Conservation (phyloP, 2,888 invertebrate genomes). For the Acanthosepion lycidas region DNA sequence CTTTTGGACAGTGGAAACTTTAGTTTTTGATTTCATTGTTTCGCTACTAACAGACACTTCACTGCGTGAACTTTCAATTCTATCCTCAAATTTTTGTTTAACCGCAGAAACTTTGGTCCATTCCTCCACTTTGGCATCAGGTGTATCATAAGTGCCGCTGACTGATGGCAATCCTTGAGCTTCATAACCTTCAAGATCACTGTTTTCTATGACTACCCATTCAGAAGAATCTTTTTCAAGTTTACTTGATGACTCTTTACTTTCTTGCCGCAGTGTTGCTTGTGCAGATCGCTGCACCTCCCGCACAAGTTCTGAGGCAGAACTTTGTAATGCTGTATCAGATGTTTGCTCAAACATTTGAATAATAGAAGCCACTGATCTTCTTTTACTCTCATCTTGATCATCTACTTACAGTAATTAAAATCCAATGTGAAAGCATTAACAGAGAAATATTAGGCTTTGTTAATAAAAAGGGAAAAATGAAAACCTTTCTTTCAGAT, state of each 20-base stretch:
- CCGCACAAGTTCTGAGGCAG: slow-evolving; percentile 38
- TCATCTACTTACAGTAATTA: slow-evolving; percentile 41
- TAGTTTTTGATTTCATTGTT: background rate
- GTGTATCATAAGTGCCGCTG: slow-evolving; percentile 21
- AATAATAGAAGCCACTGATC: slow-evolving; percentile 60
- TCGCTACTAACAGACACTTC: background rate
- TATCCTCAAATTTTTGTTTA: slow-evolving; percentile 37
- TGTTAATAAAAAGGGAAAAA: slow-evolving; percentile 45
- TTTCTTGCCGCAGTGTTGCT: slow-evolving; percentile 25
- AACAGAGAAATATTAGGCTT: slow-evolving; percentile 24
- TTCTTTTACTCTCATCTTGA: slow-evolving; percentile 50
- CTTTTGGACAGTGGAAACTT: background rate
- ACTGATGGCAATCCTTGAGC: slow-evolving; percentile 39
- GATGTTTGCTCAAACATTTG: slow-evolving; percentile 60
- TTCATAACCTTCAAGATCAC: slow-evolving; percentile 44
- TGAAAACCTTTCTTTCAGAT: background rate
- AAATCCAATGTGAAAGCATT: slow-evolving; percentile 40
- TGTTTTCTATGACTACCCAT: slow-evolving; percentile 46
- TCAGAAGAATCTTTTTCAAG: slow-evolving; percentile 43
- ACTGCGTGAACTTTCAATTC: background rate
- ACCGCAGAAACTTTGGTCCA: slow-evolving; percentile 41
- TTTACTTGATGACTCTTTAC: background rate
- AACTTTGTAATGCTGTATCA: slow-evolving; percentile 50
- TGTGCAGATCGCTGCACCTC: slow-evolving; percentile 43
- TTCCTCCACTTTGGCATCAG: slow-evolving; percentile 41